These are phyloP conservation scores for Oasisia sp. DNA, from an alignment of 2,888 invertebrate genomes.

Conservation along the genomic window DNA sequence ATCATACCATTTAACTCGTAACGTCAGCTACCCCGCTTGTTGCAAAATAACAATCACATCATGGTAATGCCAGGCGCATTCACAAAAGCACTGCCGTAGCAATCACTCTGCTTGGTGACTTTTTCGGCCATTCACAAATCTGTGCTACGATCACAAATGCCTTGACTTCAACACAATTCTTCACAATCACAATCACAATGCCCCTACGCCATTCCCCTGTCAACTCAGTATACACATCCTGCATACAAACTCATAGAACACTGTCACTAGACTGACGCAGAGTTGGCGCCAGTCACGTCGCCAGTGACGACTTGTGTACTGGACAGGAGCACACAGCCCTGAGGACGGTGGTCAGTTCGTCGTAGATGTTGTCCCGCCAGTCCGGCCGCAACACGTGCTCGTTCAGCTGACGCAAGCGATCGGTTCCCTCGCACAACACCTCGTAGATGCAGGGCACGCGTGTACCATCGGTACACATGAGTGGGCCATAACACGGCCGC, in stretches of 20 bases:
- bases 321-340: conserved; percentile 57
- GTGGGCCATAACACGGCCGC: conserved; percentile 58
- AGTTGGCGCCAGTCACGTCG: background rate
- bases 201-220: background rate
- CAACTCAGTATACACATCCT: background rate
- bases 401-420: conserved; percentile 55
- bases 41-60: background rate
- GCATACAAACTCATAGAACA: background rate
- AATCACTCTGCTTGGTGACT: background rate
- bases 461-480: conserved; percentile 49
- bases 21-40: background rate
- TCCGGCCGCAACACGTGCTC: conserved; percentile 52
- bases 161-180: background rate
- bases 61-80: too few relatives aligned
- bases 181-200: background rate
- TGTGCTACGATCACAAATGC: background rate
- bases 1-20: background rate
- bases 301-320: conserved; percentile 42
- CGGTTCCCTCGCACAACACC: conserved; percentile 54
- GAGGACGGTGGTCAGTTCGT: conserved; percentile 53
- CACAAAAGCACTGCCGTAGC: background rate
- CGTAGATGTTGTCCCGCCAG: conserved; percentile 49
- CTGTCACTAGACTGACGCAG: background rate
- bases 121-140: background rate
- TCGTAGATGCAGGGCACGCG: conserved; percentile 58